Evolutionary conservation across 2,797 vertebrate species (phyloP), one percentile per base, ranked within the genome.

Genomic region (Notolabrus celidotus): DNA sequence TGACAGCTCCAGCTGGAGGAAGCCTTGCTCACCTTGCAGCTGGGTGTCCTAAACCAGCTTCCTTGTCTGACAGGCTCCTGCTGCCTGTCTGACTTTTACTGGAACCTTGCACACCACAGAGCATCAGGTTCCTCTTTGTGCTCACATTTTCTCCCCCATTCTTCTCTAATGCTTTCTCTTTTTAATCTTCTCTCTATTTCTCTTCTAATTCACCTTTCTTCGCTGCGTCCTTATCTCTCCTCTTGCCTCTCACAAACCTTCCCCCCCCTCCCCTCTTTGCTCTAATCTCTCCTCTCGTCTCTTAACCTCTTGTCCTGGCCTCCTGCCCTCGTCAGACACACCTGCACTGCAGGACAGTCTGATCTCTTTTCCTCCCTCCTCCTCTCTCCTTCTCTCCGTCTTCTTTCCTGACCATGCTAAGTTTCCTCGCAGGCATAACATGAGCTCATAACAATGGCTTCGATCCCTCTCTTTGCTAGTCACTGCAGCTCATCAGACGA

Each of bases 1-100:
- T 78, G 82, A 87, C 77, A 43, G 74, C 76, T 80, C 80, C 74
- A 85, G 76, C 77, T 86, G 83, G 85, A 88, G 80, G 79, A 75
- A 62, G 80, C 65, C 70, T 76, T 64, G 83, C 80, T 83, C 64
- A 79, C 82, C 70, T 83, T 85, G 72, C 75, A 71, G 82, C 67
- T 82, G 75, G 68, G 63, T 49, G 64, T 86, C 85, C 79, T 68
- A 63, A 71, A 67, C 54, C 38, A 19, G 68, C 71, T 64, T 59
- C 73, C 42, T 25, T 27, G 65, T 66, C 71, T 71, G 81, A 74
- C 82, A 50, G 64, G 50, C 56, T 15, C 41, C 64, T 36, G 63
- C 73, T 58, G 58, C 58, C 76, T 38, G 50, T 64, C 69, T 78
- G 74, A 67, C 79, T 77, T 14, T n/a, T 55, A 42, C 53, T 50